Evolutionary conservation across 2,888 invertebrate species (phyloP), one percentile per base, ranked within the genome.

Genomic region (Lissonota sp.): DNA sequence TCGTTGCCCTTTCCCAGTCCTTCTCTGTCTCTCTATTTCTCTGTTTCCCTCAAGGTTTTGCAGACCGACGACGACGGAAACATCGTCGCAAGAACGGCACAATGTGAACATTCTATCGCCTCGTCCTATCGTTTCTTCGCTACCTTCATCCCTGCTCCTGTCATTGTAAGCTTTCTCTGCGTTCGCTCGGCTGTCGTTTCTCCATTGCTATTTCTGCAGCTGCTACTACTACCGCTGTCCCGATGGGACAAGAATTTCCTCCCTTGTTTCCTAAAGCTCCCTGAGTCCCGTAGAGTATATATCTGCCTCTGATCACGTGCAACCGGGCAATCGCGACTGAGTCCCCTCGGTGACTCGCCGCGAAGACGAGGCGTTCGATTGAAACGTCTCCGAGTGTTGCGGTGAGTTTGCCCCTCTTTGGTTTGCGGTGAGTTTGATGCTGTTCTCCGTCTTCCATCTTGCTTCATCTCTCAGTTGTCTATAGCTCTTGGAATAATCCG

Each of bases 321-420:
- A 57, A 53, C 53, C 46, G 14, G 53, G 40, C 63, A 10, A 53
- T 66, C 72, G 73, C 46, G 4, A 39, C 72, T 40, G 78, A 71
- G 70, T 58, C 42, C 49, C 42, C 12, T 10, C 62, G 16, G 16
- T 46, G 69, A 40, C 60, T 63, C 69, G 26, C 26, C 26, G 44
- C 66, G 60, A 67, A 58, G 78, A 78, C 72, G 66, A 72, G 78
- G 78, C 66, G 71, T 78, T 78, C 78, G 72, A 78, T 78, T 78
- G 78, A 78, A 78, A 78, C 78, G 78, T 78, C 78, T 72, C 60
- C 71, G 78, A 71, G 58, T 66, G 78, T 66, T 78, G 76, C 42
- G 62, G 26, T 66, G 58, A 42, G 66, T 44, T 42, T 58, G 26
- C 26, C 26, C 55, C 44, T 72, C 44, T 78, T 72, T 14, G 78